Percentiles rank a stretch among this genome's conserved stretches.
Conservation (phyloP, 92 coral and sea anemone genomes). For the Montipora capitata region DNA sequence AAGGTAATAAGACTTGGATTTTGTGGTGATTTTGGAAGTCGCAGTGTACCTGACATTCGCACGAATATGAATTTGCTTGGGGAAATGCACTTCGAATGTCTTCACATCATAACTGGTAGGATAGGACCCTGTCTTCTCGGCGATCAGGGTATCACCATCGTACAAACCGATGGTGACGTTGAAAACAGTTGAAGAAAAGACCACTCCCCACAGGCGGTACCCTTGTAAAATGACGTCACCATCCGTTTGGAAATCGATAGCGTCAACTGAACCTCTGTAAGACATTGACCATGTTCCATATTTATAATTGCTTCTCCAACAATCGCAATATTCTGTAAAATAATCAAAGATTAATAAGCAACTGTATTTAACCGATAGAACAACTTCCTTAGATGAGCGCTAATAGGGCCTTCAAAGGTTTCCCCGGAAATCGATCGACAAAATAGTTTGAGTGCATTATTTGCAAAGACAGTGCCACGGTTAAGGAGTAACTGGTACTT, state of each 20-base stretch:
- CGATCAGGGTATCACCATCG: slow-evolving; percentile 37
- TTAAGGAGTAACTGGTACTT: too few relatives aligned
- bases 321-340: slow-evolving; percentile 7
- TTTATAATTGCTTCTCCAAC: slow-evolving; percentile 40
- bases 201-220: slow-evolving; percentile 18
- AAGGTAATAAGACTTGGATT: not conserved
- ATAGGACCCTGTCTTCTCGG: slow-evolving; percentile 58
- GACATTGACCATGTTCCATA: not conserved
- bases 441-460: too few relatives aligned
- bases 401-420: too few relatives aligned
- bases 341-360: not conserved
- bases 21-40: slow-evolving; percentile 26
- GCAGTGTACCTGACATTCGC: slow-evolving; percentile 48
- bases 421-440: too few relatives aligned
- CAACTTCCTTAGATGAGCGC: too few relatives aligned
- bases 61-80: slow-evolving; percentile 3
- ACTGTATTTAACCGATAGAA: too few relatives aligned
- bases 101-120: slow-evolving; percentile 2
- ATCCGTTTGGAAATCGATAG: not conserved
- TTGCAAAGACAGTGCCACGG: too few relatives aligned
- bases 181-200: not conserved
- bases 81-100: slow-evolving; percentile 58
- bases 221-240: not conserved
- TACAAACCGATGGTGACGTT: slow-evolving; percentile 46
- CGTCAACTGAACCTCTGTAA: not conserved